Percentiles rank a stretch among this genome's conserved stretches.
These are phyloP conservation scores for Ammospiza caudacuta DNA, from an alignment of 2,113 vertebrate species.

Conservation along the genomic window DNA sequence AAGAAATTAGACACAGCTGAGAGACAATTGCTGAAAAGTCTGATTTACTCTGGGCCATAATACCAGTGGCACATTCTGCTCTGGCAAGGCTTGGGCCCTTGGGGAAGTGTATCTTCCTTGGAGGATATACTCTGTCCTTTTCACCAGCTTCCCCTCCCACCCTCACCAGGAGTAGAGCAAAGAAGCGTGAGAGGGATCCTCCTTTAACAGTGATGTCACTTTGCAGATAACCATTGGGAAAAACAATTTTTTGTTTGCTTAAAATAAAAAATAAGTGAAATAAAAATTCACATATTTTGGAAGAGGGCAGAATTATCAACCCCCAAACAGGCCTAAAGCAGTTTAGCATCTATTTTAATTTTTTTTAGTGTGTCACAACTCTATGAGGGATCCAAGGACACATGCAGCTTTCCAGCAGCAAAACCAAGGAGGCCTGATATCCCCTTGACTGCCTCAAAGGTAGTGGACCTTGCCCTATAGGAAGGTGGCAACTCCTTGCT, in stretches of 20 bases:
- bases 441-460: not conserved
- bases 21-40: not conserved
- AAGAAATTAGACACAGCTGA: not conserved
- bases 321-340: not conserved
- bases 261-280: not conserved
- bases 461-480: not conserved
- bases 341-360: not conserved
- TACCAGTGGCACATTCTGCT: fast-evolving
- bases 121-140: not conserved
- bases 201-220: not conserved
- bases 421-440: not conserved
- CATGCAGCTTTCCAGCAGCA: not conserved
- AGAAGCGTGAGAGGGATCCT: not conserved
- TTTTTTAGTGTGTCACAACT: not conserved
- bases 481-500: not conserved
- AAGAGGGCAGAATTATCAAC: not conserved
- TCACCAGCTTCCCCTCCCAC: not conserved
- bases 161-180: not conserved
- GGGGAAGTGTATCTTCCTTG: not conserved
- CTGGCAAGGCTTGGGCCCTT: not conserved
- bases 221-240: not conserved
- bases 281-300: not conserved
- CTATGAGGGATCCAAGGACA: not conserved
- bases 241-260: not conserved
- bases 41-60: not conserved